These are phyloP conservation scores for Nomada ferruginata DNA, from an alignment of 2,888 invertebrate genomes.

Conservation along the genomic window DNA sequence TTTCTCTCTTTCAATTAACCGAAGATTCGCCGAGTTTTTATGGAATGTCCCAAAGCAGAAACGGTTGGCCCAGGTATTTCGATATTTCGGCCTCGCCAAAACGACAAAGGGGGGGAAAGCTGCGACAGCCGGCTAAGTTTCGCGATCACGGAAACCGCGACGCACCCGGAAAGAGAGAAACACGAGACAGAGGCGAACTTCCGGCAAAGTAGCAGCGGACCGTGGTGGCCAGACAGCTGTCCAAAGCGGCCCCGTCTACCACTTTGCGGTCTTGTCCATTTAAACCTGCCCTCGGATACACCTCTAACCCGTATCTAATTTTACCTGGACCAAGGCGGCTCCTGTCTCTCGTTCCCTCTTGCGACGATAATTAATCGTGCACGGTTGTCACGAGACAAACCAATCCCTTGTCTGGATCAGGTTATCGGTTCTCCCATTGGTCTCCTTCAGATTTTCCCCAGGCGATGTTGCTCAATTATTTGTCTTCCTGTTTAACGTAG, in stretches of 20 bases:
- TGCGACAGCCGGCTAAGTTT: not conserved
- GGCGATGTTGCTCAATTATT: too few relatives aligned
- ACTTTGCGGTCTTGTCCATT: conserved; percentile 43
- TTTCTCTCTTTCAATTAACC: not conserved
- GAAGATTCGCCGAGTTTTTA: too few relatives aligned
- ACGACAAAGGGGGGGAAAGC: too few relatives aligned
- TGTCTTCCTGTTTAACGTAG: too few relatives aligned
- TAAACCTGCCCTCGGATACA: not conserved
- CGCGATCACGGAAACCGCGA: not conserved
- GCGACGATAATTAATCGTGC: conserved; percentile 31
- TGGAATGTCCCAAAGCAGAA: too few relatives aligned
- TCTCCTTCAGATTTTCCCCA: too few relatives aligned
- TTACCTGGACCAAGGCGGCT: conserved; percentile 24
- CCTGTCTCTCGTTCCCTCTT: not conserved
- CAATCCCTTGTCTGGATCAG: not conserved
- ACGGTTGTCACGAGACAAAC: not conserved
- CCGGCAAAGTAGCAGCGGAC: conserved; percentile 56
- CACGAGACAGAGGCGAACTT: conserved; percentile 35
- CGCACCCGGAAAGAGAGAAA: conserved; percentile 4
- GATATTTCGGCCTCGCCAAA: too few relatives aligned
- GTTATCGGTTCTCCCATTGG: too few relatives aligned
- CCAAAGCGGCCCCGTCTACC: conserved; percentile 33
- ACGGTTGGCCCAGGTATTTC: too few relatives aligned
- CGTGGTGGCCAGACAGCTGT: conserved; percentile 55
- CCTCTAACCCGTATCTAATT: conserved; percentile 22